Conservation (phyloP, 2,888 invertebrate species). For the Lasioglossum leucozonium region DNA sequence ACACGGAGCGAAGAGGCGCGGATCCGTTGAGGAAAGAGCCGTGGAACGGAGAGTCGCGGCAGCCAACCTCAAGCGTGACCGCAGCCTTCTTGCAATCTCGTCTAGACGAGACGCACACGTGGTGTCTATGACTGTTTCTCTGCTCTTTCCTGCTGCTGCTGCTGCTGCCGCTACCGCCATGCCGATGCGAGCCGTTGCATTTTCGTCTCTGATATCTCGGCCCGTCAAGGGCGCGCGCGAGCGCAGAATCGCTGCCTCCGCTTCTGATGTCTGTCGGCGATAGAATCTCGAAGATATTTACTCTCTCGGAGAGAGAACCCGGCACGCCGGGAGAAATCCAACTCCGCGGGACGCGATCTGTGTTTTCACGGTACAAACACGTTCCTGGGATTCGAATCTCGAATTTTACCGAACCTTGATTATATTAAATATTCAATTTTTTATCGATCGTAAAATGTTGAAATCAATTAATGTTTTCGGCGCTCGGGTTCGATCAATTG, state of each 20-base stretch:
- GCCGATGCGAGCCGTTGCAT: slow-evolving; percentile 18
- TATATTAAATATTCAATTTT: too few relatives aligned
- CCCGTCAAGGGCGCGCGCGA: slow-evolving; percentile 31
- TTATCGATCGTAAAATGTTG: too few relatives aligned
- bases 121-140: slow-evolving; percentile 52
- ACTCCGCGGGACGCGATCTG: neutral
- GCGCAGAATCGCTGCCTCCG: slow-evolving; percentile 23
- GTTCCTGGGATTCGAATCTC: neutral
- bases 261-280: slow-evolving; percentile 21
- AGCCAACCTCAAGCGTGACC: slow-evolving; percentile 68
- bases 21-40: slow-evolving; percentile 38
- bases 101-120: slow-evolving; percentile 74
- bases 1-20: slow-evolving; percentile 8
- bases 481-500: too few relatives aligned
- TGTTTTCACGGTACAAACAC: neutral
- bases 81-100: slow-evolving; percentile 77
- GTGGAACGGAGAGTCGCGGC: slow-evolving; percentile 53
- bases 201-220: slow-evolving; percentile 17
- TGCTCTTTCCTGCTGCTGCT: slow-evolving; percentile 27
- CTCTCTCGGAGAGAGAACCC: neutral
- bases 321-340: neutral
- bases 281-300: slow-evolving; percentile 1
- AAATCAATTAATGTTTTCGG: too few relatives aligned
- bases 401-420: neutral
- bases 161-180: slow-evolving; percentile 18